Conservation (phyloP, 2,888 invertebrate species). For the Cepaea hortensis region DNA sequence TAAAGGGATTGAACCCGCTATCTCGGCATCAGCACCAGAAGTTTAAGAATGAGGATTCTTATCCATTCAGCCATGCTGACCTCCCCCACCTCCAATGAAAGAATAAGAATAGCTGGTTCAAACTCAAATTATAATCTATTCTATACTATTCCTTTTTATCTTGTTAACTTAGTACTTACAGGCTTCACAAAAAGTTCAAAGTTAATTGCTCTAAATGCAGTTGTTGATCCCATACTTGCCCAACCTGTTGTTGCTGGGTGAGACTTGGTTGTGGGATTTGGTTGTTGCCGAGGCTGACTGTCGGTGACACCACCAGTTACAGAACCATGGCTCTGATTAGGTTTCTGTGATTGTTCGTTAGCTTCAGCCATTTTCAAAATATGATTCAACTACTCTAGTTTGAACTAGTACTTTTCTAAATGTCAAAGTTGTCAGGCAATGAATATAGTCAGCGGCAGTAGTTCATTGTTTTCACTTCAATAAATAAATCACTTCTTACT, state of each 20-base stretch:
- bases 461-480: not conserved
- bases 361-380: not conserved
- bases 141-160: no score
- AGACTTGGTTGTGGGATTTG: not conserved
- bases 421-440: not conserved
- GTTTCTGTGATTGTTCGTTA: not conserved
- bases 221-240: slow-evolving; percentile 80
- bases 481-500: no score
- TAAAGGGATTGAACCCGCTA: no score
- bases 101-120: no score
- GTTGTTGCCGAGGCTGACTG: not conserved
- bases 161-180: slow-evolving; percentile 79
- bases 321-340: not conserved
- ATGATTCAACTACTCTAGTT: not conserved
- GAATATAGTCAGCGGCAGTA: not conserved
- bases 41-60: no score
- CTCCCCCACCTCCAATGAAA: no score
- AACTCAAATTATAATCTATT: no score
- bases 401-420: not conserved
- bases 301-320: not conserved
- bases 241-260: slow-evolving; percentile 51
- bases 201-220: slow-evolving; percentile 87
- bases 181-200: slow-evolving; percentile 93
- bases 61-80: no score
- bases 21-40: no score